Evolutionary conservation across 2,888 invertebrate genomes (phyloP), one percentile per base, ranked within the genome.

Genomic region (Antheraea yamamai): DNA sequence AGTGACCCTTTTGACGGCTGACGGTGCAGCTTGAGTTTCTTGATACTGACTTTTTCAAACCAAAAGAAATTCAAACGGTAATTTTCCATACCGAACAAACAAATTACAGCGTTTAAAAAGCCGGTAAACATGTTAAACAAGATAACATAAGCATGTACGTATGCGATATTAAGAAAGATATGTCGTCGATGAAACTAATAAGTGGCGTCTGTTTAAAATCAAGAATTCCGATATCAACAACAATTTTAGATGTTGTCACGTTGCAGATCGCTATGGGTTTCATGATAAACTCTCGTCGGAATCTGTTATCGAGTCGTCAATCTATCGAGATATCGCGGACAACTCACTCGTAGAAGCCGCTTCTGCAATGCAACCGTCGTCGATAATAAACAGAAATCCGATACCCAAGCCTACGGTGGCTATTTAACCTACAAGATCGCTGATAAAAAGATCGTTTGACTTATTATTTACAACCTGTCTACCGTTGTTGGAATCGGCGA

Each of bases 341-440:
- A 89, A 88, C 92, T 92, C 88, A 92, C 90, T 93, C 81, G 89
- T 81, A 79, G 73, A 70, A 70, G 77, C 84, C 82, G 87, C 88
- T 88, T 85, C 87, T 88, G 86, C 86, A 79, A 83, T 79, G 90
- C 92, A 89, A 90, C 91, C 82, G 88, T 85, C 84, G 84, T 84
- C 83, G 82, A 90, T 88, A 88, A 89, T 93, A 93, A 93, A 93
- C 93, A 89, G 94, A 92, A 93, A 95, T 92, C 89, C 89, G 94
- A 95, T 92, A 93, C 87, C 84, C 83, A 86, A 85, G 87, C 85
- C 85, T 85, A 86, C 88, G 85, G 88, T 88, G 87, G 83, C 86
- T 87, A 88, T 89, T 92, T 90, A 90, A 87, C 87, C 87, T 86
- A 86, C 89, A 82, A 89, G 92, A 94, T 94, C 87, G 79, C 78